A percentile compares a stretch with the other conserved stretches of the same genome.
phyloP scores from a whole-genome alignment of 2,113 vertebrate genomes.

The Dromas ardeola region DNA sequence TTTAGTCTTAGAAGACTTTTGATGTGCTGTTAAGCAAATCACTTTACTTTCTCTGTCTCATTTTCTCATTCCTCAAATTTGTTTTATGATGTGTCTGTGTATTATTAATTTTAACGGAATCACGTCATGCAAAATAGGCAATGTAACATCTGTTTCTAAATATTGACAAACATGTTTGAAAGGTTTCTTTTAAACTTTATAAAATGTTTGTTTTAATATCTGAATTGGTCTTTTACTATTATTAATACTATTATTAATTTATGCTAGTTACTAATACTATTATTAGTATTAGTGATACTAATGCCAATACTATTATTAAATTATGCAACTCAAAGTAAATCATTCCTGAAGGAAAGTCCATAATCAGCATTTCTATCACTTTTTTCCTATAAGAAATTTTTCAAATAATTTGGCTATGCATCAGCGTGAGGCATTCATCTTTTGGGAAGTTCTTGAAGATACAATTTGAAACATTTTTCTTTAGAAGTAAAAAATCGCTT shows the following conservation, averaged over 20 bases:
- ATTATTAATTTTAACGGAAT: not conserved
- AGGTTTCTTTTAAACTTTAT: not conserved
- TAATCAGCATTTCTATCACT: conserved; percentile 5
- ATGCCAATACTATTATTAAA: not conserved
- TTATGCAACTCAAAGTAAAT: not conserved
- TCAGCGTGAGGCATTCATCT: not conserved
- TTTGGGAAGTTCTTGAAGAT: not conserved
- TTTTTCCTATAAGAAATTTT: not conserved
- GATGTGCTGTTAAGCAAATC: not conserved
- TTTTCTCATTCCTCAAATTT: not conserved
- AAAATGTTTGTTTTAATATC: not conserved
- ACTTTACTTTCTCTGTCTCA: not conserved
- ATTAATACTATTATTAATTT: not conserved
- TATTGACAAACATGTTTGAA: not conserved
- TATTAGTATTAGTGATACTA: not conserved
- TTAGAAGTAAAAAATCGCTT: not conserved
- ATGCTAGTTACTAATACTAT: not conserved
- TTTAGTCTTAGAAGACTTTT: not conserved
- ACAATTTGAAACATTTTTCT: not conserved
- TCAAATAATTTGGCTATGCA: not conserved
- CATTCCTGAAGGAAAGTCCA: not conserved
- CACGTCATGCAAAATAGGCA: not conserved
- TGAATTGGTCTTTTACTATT: not conserved
- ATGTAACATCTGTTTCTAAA: not conserved
- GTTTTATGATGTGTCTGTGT: not conserved